Evolutionary conservation across 1,140 invertebrate species (phyloP).

Genomic region (Delia radicum): DNA sequence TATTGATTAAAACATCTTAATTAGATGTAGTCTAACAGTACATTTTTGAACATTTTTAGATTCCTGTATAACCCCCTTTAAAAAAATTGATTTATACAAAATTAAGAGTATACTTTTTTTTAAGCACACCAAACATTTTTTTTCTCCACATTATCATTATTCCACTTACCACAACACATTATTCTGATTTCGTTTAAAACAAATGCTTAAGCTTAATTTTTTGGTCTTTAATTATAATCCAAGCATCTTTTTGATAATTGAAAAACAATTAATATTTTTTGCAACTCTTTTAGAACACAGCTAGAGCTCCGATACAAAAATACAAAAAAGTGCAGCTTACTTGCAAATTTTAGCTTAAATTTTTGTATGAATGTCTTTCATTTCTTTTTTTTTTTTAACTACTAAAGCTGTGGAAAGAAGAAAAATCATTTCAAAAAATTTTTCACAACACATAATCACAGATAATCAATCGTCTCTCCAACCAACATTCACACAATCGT

Average conservation of each 20-base stretch:
- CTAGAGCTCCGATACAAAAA: slow-evolving; percentile 7
- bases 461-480: background rate
- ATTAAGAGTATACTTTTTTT: background rate
- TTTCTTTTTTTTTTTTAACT: background rate
- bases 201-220: background rate
- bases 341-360: slow-evolving; percentile 14
- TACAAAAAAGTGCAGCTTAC: slow-evolving; percentile 11
- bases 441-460: background rate
- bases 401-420: background rate
- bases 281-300: slow-evolving; percentile 12
- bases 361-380: slow-evolving; percentile 15
- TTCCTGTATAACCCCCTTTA: no score
- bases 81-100: background rate
- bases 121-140: background rate
- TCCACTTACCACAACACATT: no score
- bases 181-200: no score
- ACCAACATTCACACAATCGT: background rate
- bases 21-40: background rate
- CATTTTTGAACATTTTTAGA: background rate
- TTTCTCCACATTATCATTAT: no score
- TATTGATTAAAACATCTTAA: background rate
- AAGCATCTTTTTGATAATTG: background rate
- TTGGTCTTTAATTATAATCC: background rate
- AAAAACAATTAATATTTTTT: background rate
- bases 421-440: background rate